A percentile compares a stretch with the other conserved stretches of the same genome.
Conservation (phyloP, 2,888 invertebrate genomes). For the Ditylenchus weischeri region DNA sequence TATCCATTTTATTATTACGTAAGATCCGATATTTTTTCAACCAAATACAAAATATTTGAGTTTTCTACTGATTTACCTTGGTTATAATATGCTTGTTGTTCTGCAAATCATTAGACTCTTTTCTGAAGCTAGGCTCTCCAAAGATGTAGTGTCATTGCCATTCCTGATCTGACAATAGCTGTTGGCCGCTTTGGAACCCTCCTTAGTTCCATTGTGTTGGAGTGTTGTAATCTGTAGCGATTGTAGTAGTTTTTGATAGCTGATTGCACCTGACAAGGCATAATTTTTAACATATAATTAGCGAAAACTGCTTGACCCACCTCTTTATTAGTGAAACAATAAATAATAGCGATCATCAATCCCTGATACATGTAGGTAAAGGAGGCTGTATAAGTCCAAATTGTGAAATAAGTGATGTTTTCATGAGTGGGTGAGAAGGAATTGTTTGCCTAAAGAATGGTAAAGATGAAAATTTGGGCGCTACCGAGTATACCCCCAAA, state of each 20-base stretch:
- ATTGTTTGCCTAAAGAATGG: constrained; percentile 57
- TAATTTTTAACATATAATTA: background rate
- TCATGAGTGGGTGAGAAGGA: constrained; percentile 57
- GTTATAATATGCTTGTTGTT: no score
- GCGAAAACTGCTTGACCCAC: constrained; percentile 40
- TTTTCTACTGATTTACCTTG: no score
- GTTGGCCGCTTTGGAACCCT: constrained; percentile 55
- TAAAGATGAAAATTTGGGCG: no score
- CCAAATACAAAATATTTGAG: no score
- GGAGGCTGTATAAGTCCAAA: constrained; percentile 41
- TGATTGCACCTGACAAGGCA: constrained; percentile 44
- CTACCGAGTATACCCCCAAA: no score
- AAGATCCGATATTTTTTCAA: no score
- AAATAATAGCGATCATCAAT: constrained; percentile 62
- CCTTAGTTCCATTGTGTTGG: constrained; percentile 47
- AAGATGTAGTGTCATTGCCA: constrained; percentile 40
- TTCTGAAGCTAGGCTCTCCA: constrained; percentile 21
- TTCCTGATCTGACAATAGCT: constrained; percentile 49
- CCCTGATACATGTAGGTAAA: constrained; percentile 62
- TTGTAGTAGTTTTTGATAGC: constrained; percentile 52
- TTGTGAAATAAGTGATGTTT: constrained; percentile 55
- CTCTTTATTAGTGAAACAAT: constrained; percentile 64
- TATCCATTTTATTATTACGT: no score
- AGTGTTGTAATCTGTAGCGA: constrained; percentile 53
- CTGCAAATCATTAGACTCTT: constrained; percentile 15